Evolutionary conservation across 2,113 vertebrate species (phyloP), one percentile per base, ranked within the genome.

Genomic region (Propithecus coquereli): DNA sequence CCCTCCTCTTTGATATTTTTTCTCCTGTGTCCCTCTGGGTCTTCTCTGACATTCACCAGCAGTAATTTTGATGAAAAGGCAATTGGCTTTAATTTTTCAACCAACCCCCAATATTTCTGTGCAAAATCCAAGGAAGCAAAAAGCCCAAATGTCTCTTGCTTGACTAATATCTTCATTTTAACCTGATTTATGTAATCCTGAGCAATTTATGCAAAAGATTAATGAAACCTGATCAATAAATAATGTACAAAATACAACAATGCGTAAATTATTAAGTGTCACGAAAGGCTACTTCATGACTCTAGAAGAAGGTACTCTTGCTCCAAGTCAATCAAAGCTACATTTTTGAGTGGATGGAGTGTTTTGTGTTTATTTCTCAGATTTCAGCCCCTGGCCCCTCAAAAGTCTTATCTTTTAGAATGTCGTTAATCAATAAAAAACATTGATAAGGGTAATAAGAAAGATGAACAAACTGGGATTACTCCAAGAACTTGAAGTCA

Each of bases 141-240:
- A 94, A 82, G 7, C 3, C 79, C 54, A 82, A 52, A 47, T 73
- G 20, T 16, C 32, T 92, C 66, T 8, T 77, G 8, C 89, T 50
- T 68, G 34, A 27, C 76, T 73, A 30, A 85, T 92, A 27, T 96
- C 77, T 87, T 84, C 43, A 92, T 34, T 91, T 97, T 91, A 84
- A 27, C 70, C n/a, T 83, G 43, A 76, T 57, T 61, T 73, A 5
- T 65, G 2, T 43, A 50, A 82, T 22, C 10, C 81, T 76, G 81
- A 91, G 23, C 76, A 37, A 40, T 43, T 59, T 45, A 45, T 23
- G 10, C 4, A 83, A 40, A 97, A 91, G 45, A 73, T 63, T 80
- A 74, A 63, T 70, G 70, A 88, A 65, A 68, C 47, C 27, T 9
- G 2, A 1, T 34, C 54, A 74, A 47, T 30, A 59, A 4, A 27